These are phyloP conservation scores for Poecilobothrus nobilitatus DNA, from an alignment of 2,888 invertebrate species.

Conservation along the genomic window DNA sequence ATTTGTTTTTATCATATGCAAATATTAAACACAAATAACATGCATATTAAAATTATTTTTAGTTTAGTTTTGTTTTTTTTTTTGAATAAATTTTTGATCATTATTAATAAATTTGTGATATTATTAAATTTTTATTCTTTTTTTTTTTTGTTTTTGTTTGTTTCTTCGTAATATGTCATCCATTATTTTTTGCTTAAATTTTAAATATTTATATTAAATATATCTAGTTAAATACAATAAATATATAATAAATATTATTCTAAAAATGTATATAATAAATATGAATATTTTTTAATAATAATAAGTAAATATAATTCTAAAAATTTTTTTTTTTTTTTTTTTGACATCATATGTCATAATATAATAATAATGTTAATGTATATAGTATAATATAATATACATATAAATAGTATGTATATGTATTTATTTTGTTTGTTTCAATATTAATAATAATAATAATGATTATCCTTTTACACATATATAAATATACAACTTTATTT, in stretches of 20 bases:
- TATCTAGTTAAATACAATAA: neutral
- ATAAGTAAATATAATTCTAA: no score
- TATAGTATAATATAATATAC: no score
- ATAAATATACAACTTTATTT: neutral
- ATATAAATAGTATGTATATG: neutral
- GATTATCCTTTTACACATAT: conserved; percentile 5
- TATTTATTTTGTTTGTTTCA: no score
- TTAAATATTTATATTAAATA: neutral
- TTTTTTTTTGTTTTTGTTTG: neutral
- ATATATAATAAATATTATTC: neutral
- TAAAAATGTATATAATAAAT: neutral
- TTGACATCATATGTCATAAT: neutral
- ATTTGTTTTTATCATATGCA: neutral
- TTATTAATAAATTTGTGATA: neutral
- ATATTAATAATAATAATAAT: neutral
- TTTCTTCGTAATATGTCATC: conserved; percentile 3
- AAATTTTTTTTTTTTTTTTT: no score
- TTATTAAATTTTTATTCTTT: neutral
- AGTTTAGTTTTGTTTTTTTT: neutral
- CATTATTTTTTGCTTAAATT: neutral
- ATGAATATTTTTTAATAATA: neutral
- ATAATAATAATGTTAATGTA: neutral
- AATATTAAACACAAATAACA: conserved; percentile 1
- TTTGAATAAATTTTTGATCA: neutral
- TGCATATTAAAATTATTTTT: neutral